phyloP scores from a whole-genome alignment of 2,888 invertebrate genomes.

The Leptopterna dolabrata region DNA sequence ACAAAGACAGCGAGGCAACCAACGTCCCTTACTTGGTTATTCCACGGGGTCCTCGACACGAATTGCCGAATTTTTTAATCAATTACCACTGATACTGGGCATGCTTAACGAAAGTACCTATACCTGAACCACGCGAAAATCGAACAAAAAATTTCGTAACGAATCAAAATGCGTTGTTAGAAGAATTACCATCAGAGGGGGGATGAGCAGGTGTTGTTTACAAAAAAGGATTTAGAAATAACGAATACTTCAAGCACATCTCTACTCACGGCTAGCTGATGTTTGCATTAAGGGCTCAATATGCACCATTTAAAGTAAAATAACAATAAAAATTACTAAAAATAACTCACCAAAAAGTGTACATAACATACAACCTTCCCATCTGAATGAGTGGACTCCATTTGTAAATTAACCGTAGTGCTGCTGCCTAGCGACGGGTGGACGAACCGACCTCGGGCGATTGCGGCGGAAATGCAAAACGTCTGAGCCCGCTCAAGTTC shows the following conservation, averaged over 20 bases:
- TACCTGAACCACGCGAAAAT: not conserved
- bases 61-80: not conserved
- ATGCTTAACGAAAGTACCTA: not conserved
- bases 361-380: constrained; percentile 40
- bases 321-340: not conserved
- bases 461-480: not conserved
- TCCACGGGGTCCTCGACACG: not conserved
- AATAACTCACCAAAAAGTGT: constrained; percentile 39
- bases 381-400: constrained; percentile 24
- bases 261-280: not conserved
- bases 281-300: not conserved
- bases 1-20: not conserved
- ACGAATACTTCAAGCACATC: not conserved
- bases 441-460: not conserved
- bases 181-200: not conserved
- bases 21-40: not conserved
- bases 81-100: not conserved
- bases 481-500: not conserved
- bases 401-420: not conserved
- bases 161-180: not conserved
- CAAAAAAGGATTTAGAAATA: not conserved
- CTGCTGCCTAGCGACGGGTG: not conserved
- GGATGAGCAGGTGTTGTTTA: not conserved
- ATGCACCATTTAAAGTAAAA: not conserved
- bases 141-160: not conserved